Conservation (phyloP, 2,113 vertebrate species). For the Campylorhamphus procurvoides region DNA sequence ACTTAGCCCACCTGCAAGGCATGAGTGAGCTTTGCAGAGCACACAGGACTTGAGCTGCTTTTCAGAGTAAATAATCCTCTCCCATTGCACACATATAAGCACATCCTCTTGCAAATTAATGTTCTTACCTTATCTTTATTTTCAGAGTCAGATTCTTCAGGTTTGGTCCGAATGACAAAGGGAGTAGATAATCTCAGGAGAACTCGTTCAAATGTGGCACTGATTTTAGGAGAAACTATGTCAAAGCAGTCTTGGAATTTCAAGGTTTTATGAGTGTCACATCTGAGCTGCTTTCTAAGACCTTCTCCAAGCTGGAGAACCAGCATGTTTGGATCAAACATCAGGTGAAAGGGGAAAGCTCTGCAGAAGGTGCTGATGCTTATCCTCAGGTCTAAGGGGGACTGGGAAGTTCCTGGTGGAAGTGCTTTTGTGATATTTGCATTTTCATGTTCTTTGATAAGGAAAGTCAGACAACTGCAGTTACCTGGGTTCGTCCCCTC, state of each 20-base stretch:
- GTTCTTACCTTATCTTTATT: conserved; percentile 92
- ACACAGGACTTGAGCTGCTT: neutral
- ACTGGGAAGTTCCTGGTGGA: conserved; percentile 80
- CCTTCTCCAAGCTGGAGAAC: conserved; percentile 95
- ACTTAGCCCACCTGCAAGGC: neutral
- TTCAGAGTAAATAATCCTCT: conserved; percentile 3
- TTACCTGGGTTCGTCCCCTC: conserved; percentile 80
- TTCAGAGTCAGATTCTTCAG: conserved; percentile 82
- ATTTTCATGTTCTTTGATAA: conserved; percentile 83
- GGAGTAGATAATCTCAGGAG: conserved; percentile 92
- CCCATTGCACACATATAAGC: neutral
- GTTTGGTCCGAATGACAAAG: conserved; percentile 92
- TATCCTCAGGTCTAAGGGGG: conserved; percentile 89
- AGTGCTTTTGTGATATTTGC: conserved; percentile 74
- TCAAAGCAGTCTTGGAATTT: conserved; percentile 94
- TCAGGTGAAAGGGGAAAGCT: conserved; percentile 95
- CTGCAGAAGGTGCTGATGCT: conserved; percentile 95
- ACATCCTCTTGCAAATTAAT: neutral
- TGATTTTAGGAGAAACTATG: conserved; percentile 93
- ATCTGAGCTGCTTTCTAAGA: conserved; percentile 88
- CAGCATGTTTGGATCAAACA: conserved; percentile 91
- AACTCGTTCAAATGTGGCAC: conserved; percentile 90
- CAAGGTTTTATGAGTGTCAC: conserved; percentile 85
- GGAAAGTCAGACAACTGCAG: conserved; percentile 86
- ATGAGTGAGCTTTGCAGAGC: neutral